These are phyloP conservation scores for Drosophila kambysellisi DNA, from an alignment of 2,888 invertebrate species.

Conservation along the genomic window DNA sequence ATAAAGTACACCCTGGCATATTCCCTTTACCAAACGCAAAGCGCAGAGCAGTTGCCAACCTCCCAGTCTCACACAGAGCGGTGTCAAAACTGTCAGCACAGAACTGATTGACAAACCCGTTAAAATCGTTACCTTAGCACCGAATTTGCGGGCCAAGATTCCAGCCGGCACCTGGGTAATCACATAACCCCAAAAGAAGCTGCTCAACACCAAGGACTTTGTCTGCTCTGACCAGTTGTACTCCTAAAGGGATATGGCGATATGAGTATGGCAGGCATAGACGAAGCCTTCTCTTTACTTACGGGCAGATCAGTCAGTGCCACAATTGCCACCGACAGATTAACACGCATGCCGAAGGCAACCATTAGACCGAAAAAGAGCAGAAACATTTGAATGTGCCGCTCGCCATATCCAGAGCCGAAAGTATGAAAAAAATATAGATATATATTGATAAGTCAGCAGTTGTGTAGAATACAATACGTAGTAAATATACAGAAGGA, in stretches of 20 bases:
- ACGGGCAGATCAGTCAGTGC: constrained; percentile 88
- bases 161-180: constrained; percentile 88
- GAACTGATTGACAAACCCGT: constrained; percentile 87
- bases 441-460: background rate
- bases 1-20: constrained; percentile 90
- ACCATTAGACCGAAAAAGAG: constrained; percentile 88
- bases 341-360: constrained; percentile 88
- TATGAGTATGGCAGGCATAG: fast-evolving
- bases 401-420: constrained; percentile 86
- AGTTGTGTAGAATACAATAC: background rate
- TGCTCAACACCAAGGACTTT: constrained; percentile 87
- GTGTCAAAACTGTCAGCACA: constrained; percentile 88
- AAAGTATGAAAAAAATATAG: constrained; percentile 12
- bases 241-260: constrained; percentile 84
- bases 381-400: constrained; percentile 88
- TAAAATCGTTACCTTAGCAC: constrained; percentile 88
- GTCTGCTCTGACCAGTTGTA: constrained; percentile 87
- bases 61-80: constrained; percentile 88
- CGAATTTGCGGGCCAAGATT: constrained; percentile 89
- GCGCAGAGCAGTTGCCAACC: constrained; percentile 88
- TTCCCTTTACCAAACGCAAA: constrained; percentile 89
- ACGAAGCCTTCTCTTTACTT: background rate
- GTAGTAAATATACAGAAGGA: background rate
- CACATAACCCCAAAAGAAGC: constrained; percentile 90
- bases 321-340: constrained; percentile 90